phyloP scores from a whole-genome alignment of 2,113 vertebrate species.

The Tiliqua scincoides region DNA sequence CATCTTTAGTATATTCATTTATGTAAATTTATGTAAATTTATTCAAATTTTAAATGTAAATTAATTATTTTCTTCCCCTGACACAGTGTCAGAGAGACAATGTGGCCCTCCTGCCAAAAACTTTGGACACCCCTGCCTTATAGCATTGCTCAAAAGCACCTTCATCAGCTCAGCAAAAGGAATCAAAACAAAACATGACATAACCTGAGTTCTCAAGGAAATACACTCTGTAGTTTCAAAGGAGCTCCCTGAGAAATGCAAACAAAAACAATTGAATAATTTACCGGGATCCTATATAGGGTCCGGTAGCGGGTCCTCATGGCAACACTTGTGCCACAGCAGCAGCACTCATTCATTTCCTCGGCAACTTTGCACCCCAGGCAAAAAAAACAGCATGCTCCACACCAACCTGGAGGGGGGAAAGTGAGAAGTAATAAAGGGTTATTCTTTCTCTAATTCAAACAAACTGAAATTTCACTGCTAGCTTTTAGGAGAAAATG shows the following conservation, averaged over 20 bases:
- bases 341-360: conserved; percentile 84
- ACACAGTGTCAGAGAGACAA: too few species aligned
- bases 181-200: background rate
- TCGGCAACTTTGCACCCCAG: conserved; percentile 76
- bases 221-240: background rate
- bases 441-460: background rate
- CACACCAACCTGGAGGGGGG: conserved; percentile 73
- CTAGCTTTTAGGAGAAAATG: background rate
- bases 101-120: too few species aligned
- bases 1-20: too few species aligned
- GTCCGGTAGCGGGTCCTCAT: conserved; percentile 88
- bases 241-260: background rate
- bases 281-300: conserved; percentile 82
- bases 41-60: too few species aligned
- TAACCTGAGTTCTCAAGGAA: background rate
- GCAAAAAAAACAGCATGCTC: conserved; percentile 71
- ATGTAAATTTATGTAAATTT: too few species aligned
- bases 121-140: too few species aligned
- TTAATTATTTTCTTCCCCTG: too few species aligned
- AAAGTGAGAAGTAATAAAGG: too few species aligned
- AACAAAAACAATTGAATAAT: background rate
- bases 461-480: background rate
- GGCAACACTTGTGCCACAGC: conserved; percentile 73
- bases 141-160: too few species aligned
- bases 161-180: background rate